Conservation (phyloP, 2,888 invertebrate genomes). For the Tetranychus truncatus region DNA sequence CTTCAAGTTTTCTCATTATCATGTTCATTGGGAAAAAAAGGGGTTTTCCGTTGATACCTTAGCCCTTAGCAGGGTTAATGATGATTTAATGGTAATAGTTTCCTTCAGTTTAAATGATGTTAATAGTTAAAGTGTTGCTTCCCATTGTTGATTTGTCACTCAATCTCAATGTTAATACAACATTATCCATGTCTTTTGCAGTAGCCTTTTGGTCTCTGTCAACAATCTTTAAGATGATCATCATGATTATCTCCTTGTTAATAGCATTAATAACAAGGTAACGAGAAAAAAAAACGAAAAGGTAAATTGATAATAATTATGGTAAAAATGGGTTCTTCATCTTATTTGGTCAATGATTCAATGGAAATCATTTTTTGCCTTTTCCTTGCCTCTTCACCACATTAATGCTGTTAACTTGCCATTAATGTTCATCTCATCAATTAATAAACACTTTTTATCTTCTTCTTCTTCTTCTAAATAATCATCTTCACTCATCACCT, state of each 20-base stretch:
- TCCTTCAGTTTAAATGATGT: neutral
- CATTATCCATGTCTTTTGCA: neutral
- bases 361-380: no score
- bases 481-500: no score
- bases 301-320: neutral
- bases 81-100: slow-evolving; percentile 1
- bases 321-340: no score
- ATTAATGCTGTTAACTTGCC: no score
- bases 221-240: neutral
- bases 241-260: neutral
- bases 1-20: neutral
- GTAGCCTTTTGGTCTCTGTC: neutral
- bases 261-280: neutral
- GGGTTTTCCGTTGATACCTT: neutral
- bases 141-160: neutral
- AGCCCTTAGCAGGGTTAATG: neutral
- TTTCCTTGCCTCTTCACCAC: no score
- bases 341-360: no score
- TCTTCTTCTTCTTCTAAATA: no score
- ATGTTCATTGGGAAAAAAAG: neutral
- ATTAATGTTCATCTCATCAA: no score
- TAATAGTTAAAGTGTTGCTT: neutral
- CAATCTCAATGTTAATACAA: neutral
- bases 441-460: no score
- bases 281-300: neutral